These are phyloP conservation scores for Tipula confusa DNA, from an alignment of 2,888 invertebrate species.

Conservation along the genomic window DNA sequence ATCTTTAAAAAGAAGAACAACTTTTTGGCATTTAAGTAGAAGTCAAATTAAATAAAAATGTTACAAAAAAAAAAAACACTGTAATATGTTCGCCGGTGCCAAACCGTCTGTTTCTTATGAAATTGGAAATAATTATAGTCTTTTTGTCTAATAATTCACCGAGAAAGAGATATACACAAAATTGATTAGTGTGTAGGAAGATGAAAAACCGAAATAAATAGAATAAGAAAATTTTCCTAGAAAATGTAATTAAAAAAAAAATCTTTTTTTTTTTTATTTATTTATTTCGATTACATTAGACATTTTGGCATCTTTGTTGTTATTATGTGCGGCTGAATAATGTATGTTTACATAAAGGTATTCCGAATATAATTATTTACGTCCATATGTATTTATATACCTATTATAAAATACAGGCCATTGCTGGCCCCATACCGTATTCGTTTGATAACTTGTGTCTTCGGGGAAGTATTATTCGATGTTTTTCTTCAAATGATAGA, in stretches of 20 bases:
- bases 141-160: constrained; percentile 8
- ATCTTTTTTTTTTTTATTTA: not conserved
- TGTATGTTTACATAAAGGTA: not conserved
- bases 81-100: not conserved
- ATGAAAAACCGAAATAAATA: not conserved
- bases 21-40: not conserved
- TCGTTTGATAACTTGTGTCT: too few species aligned
- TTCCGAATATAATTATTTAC: not conserved
- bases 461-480: too few species aligned
- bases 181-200: not conserved
- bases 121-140: not conserved
- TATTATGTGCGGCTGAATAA: not conserved
- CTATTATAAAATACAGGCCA: too few species aligned
- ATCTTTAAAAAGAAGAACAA: not conserved
- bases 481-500: too few species aligned
- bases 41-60: not conserved
- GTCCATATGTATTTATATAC: too few species aligned
- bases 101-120: not conserved
- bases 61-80: too few species aligned
- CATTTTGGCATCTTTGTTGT: not conserved
- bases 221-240: not conserved
- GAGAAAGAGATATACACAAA: not conserved
- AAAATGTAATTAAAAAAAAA: not conserved
- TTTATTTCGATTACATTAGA: not conserved
- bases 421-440: too few species aligned